These are phyloP conservation scores for Colossoma macropomum DNA, from an alignment of 2,113 vertebrate species.

Conservation along the genomic window DNA sequence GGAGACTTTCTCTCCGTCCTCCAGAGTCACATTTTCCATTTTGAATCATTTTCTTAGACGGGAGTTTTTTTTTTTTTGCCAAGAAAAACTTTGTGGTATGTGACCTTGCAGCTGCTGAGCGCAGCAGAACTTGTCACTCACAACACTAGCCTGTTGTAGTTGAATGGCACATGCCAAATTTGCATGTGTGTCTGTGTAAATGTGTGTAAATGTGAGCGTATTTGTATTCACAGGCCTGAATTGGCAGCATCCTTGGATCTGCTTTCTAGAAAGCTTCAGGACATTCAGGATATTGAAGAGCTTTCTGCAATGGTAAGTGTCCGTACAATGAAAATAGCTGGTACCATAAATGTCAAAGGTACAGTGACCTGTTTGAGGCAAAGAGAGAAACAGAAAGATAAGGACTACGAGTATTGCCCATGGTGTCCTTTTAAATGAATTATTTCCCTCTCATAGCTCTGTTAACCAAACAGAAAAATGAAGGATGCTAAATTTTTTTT, in stretches of 20 bases:
- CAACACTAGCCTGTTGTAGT: constrained; percentile 11
- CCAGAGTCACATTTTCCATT: constrained; percentile 34
- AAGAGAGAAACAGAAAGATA: not conserved
- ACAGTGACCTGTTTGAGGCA: not conserved
- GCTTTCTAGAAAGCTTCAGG: constrained; percentile 83
- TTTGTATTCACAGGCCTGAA: constrained; percentile 75
- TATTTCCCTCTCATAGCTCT: no score
- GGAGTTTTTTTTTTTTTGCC: constrained; percentile 17
- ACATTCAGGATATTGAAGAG: constrained; percentile 87
- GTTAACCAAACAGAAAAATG: no score
- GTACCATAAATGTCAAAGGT: no score
- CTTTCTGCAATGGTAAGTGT: constrained; percentile 87
- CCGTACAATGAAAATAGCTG: not conserved
- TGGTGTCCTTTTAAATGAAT: no score
- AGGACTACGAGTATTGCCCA: no score
- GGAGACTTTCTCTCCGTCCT: constrained; percentile 18
- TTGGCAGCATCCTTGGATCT: constrained; percentile 77
- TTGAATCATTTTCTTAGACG: constrained; percentile 17
- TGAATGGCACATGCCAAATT: not conserved
- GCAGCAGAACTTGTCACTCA: constrained; percentile 49
- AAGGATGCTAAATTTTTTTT: no score
- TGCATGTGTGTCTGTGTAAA: constrained; percentile 37
- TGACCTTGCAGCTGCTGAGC: not conserved
- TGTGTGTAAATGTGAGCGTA: constrained; percentile 42
- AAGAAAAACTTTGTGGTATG: constrained; percentile 35